A percentile compares a stretch with the other conserved stretches of the same genome.
These are phyloP conservation scores for Urechis unicinctus DNA, from an alignment of 2,888 invertebrate species.

Conservation along the genomic window DNA sequence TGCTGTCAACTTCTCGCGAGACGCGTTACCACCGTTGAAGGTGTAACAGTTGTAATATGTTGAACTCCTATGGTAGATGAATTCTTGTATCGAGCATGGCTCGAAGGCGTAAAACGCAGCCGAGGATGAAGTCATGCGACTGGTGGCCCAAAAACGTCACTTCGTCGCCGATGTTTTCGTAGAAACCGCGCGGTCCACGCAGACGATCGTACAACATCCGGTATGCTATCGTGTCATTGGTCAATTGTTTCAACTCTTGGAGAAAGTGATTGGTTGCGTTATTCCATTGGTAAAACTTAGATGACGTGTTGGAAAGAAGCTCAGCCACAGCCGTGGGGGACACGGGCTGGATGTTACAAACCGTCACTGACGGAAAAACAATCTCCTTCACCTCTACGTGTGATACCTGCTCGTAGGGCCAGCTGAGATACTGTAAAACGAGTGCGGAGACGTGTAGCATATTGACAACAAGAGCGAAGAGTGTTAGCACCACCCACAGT, in stretches of 20 bases:
- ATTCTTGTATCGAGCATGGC: constrained; percentile 28
- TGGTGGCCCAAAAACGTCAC: constrained; percentile 32
- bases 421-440: constrained; percentile 7
- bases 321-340: constrained; percentile 32
- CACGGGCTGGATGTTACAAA: constrained; percentile 40
- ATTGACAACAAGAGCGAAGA: constrained; percentile 6
- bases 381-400: constrained; percentile 24
- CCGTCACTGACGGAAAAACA: constrained; percentile 39
- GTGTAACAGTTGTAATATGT: constrained; percentile 44
- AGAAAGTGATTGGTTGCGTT: constrained; percentile 6
- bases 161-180: constrained; percentile 37
- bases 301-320: constrained; percentile 6
- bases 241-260: neutral
- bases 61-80: constrained; percentile 35
- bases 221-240: neutral
- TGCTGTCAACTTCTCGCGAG: constrained; percentile 27
- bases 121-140: constrained; percentile 31
- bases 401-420: constrained; percentile 9
- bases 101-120: constrained; percentile 35
- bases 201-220: constrained; percentile 7
- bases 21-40: constrained; percentile 33
- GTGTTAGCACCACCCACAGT: constrained; percentile 8
- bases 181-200: constrained; percentile 25
- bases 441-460: constrained; percentile 5
- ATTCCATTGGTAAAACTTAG: constrained; percentile 6